Percentiles rank a stretch among this genome's conserved stretches.
phyloP scores from a whole-genome alignment of 2,113 vertebrate genomes.

The Actinemys pallida region DNA sequence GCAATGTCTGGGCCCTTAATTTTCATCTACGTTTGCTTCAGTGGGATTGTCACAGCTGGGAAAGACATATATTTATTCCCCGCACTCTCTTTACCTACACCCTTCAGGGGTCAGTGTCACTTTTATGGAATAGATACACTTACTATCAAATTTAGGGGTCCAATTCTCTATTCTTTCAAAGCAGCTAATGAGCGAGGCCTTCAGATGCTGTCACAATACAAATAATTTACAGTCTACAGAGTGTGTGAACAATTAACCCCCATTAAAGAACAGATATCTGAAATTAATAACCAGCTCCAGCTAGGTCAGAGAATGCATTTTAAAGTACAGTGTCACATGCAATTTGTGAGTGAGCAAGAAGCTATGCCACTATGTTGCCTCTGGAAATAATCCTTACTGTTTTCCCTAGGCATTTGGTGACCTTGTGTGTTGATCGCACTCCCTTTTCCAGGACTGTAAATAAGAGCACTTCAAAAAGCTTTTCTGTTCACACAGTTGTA shows the following conservation, averaged over 20 bases:
- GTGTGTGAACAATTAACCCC: neutral
- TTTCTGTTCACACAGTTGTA: conserved; percentile 72
- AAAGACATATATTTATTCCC: conserved; percentile 24
- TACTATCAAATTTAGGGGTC: conserved; percentile 26
- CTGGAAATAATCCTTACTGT: conserved; percentile 60
- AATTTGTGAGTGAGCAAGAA: conserved; percentile 54
- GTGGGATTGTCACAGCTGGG: neutral
- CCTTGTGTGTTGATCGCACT: conserved; percentile 68
- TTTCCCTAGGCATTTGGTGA: conserved; percentile 58
- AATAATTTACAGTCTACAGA: neutral
- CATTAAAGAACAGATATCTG: conserved; percentile 20
- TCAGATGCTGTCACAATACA: neutral
- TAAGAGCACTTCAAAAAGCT: conserved; percentile 72
- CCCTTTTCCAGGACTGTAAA: conserved; percentile 72
- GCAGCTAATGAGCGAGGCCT: conserved; percentile 10
- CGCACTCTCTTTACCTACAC: conserved; percentile 15
- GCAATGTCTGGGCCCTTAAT: neutral
- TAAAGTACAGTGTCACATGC: conserved; percentile 67
- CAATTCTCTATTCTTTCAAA: conserved; percentile 12
- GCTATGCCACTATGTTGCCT: conserved; percentile 54
- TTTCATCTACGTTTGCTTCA: conserved; percentile 7
- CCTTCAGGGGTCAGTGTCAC: neutral
- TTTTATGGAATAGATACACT: conserved; percentile 67
- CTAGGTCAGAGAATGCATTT: conserved; percentile 46
- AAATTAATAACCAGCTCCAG: conserved; percentile 51